Base-by-base conservation (phyloP, 2,888 invertebrate species). In the Drosophila gaucha region DNA sequence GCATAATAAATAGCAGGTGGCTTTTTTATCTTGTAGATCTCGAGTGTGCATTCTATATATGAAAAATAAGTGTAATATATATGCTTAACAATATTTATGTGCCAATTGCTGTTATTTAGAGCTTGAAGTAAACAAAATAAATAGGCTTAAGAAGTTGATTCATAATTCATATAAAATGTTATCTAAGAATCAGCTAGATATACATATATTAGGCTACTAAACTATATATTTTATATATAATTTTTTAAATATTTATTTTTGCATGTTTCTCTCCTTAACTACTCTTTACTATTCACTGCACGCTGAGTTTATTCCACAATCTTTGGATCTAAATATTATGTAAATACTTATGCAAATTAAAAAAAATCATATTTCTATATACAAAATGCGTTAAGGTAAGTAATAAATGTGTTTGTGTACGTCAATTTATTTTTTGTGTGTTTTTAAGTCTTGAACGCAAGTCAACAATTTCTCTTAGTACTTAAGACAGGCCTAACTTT, bases 1-100 rank as follows among this genome's bases (percentile, higher is more conserved):
- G 35, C n/a, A 63, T 72, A 56, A 72, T 67, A 67, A 63, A 72
- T 72, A 33, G 47, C 63, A 56, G 51, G 16, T 58, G 62, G 36
- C 41, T 67, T 50, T n/a, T 51, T 49, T 39, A 44, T 50, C 50
- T 39, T 46, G 44, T 26, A 16, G 20, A 47, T 47, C 54, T 64
- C 59, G 33, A 58, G 39, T 46, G 41, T 18, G 31, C 33, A 28
- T 51, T 51, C 56, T 6, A 28, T n/a, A 33, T 31, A 22, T 41
- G 20, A 49, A 43, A 49, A 14, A 59, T 55, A 28, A 5, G 30
- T 14, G 31, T 12, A 28, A 62, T 58, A 43, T 28, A 36, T 33
- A 18, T 36, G 28, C 16, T 44, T 44, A 22, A 16, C 18, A 33
- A 31, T 31, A 33, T 35, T 24, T 56, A 24, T 36, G 46, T 30